These are phyloP conservation scores for Scytalopus superciliaris DNA, from an alignment of 2,113 vertebrate genomes.

Conservation along the genomic window DNA sequence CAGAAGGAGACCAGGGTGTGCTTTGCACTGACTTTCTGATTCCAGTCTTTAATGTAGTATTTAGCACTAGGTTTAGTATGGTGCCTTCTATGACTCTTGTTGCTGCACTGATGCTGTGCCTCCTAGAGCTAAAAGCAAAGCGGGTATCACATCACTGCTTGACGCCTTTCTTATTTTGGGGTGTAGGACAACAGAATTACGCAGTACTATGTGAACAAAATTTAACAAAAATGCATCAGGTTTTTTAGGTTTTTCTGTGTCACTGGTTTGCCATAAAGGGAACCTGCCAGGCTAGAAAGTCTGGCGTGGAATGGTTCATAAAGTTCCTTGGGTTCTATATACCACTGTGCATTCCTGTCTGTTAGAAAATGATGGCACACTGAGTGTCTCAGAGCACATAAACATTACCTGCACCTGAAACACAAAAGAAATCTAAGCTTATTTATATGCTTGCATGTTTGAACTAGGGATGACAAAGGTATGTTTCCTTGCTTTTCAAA, in stretches of 20 bases:
- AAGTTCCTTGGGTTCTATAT: background rate
- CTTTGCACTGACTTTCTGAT: background rate
- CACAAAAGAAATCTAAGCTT: background rate
- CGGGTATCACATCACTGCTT: background rate
- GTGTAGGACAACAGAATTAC: background rate
- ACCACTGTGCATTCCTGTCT: background rate
- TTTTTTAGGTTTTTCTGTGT: background rate
- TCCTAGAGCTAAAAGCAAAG: background rate
- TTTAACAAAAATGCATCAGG: background rate
- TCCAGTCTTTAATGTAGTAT: background rate
- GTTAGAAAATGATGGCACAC: background rate
- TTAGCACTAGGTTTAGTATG: background rate
- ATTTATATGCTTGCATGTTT: background rate
- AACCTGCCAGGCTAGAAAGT: background rate
- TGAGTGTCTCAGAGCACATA: background rate
- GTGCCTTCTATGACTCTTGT: background rate
- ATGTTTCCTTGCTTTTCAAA: background rate
- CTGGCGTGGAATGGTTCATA: background rate
- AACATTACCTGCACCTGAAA: background rate
- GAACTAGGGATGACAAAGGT: background rate
- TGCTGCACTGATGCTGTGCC: background rate
- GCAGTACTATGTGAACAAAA: background rate
- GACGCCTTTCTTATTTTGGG: background rate
- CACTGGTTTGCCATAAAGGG: background rate
- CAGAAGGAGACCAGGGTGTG: background rate